Evolutionary conservation across 2,888 invertebrate species (phyloP), one percentile per base, ranked within the genome.

Genomic region (Achlya flavicornis): DNA sequence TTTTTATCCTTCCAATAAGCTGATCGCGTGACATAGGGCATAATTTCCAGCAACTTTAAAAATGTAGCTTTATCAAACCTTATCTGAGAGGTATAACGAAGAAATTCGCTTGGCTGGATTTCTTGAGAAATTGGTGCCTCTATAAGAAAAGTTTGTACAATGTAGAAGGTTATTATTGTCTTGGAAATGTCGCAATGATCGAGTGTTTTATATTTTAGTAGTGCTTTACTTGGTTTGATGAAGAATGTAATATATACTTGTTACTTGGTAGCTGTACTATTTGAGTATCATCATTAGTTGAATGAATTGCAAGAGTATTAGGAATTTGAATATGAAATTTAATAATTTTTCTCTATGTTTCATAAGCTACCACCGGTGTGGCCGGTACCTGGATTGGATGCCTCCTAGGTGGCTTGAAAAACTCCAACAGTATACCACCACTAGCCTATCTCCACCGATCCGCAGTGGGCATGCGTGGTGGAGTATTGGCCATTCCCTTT

Each of bases 1-100:
- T 84, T 85, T 86, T 84, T 81, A 81, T 79, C 79, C 80, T 71
- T 72, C 79, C 83, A 83, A 84, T 85, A 83, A 83, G 80, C 77
- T 79, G 80, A 79, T 87, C 78, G 87, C 87, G 86, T 87, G 86
- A 77, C 78, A 66, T 62, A 65, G 74, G 66, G 72, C 72, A 76
- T 74, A 75, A 76, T 73, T 71, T 70, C 64, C 63, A 62, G 65
- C 68, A 71, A 61, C 46, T 38, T 67, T 68, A 64, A 58, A 66
- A 63, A 69, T 72, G 61, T 72, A 53, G 41, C 61, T 48, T 63
- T 61, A 61, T 35, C 72, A 60, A 65, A 71, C 73, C 66, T 68
- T 84, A 81, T 76, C 26, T 6, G 62, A 4, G 63, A 11, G 63
- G 0, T 10, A 46, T 74, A 83, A 66, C 70, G 82, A 75, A 66